These are phyloP conservation scores for Caenorhabditis panamensis DNA, from an alignment of 2,888 invertebrate species.

Conservation along the genomic window DNA sequence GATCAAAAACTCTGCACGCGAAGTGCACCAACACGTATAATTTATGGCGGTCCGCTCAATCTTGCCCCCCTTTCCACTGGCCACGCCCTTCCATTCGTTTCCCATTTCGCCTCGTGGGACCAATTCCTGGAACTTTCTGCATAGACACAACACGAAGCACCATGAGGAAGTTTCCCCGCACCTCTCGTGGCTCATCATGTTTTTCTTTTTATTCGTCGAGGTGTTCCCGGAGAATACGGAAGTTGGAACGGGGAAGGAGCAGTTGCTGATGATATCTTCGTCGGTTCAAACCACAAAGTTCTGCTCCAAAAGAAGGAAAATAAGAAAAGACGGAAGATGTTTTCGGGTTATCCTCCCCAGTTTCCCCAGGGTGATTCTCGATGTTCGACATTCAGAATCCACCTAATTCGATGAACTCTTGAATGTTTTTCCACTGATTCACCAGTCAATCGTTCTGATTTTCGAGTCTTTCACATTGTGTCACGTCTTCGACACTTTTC, in stretches of 20 bases:
- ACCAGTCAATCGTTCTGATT: background rate
- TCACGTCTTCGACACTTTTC: too few relatives aligned
- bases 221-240: background rate
- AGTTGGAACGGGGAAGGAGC: slow-evolving; percentile 1
- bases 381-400: background rate
- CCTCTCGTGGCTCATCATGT: background rate
- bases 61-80: background rate
- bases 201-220: background rate
- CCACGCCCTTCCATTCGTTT: slow-evolving; percentile 31
- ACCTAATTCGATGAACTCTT: background rate
- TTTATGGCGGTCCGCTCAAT: slow-evolving; percentile 9
- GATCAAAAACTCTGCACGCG: background rate
- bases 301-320: background rate
- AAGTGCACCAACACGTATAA: slow-evolving; percentile 8
- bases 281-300: background rate
- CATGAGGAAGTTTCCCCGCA: slow-evolving; percentile 1
- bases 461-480: background rate
- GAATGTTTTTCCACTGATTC: background rate
- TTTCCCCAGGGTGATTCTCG: background rate
- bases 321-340: background rate
- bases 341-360: background rate
- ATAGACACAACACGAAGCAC: slow-evolving; percentile 5
- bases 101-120: slow-evolving; percentile 34
- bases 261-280: slow-evolving; percentile 4
- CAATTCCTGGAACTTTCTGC: slow-evolving; percentile 47